phyloP scores from a whole-genome alignment of 2,888 invertebrate species.

The Pilophorus perplexus region DNA sequence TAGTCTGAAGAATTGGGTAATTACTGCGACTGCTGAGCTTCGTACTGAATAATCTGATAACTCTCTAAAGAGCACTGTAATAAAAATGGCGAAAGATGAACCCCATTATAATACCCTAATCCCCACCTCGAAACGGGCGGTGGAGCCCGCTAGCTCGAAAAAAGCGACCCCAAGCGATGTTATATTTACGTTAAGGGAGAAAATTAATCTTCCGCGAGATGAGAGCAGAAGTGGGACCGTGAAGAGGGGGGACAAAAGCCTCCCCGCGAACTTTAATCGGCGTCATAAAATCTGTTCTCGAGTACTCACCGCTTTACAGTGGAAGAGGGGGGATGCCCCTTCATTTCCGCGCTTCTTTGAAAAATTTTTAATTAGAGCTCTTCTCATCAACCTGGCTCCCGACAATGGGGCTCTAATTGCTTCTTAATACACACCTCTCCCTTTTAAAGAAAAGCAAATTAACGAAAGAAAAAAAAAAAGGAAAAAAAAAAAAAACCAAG shows the following conservation, averaged over 20 bases:
- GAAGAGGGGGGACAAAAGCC: background rate
- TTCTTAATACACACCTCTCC: conserved; percentile 29
- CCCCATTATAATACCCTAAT: too few relatives aligned
- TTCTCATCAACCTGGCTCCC: conserved; percentile 20
- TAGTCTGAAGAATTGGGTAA: too few relatives aligned
- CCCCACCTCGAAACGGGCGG: too few relatives aligned
- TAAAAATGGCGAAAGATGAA: too few relatives aligned
- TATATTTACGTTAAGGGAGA: conserved; percentile 27
- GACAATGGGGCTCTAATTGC: conserved; percentile 30
- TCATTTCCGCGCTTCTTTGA: conserved; percentile 33
- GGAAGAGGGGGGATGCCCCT: conserved; percentile 14
- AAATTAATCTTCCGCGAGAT: conserved; percentile 22
- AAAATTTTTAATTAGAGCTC: conserved; percentile 25
- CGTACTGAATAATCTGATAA: too few relatives aligned
- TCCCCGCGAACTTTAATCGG: conserved; percentile 33
- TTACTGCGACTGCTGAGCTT: too few relatives aligned
- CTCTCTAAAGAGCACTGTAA: too few relatives aligned
- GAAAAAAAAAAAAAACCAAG: conserved; percentile 11
- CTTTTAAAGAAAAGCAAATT: conserved; percentile 4
- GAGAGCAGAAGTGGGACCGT: background rate
- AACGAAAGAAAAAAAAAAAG: background rate
- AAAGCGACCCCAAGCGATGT: too few relatives aligned
- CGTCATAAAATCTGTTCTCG: conserved; percentile 30
- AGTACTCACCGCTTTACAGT: conserved; percentile 4
- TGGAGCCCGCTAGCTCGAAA: too few relatives aligned